Conservation (phyloP, 2,113 vertebrate species). For the Mobula hypostoma region DNA sequence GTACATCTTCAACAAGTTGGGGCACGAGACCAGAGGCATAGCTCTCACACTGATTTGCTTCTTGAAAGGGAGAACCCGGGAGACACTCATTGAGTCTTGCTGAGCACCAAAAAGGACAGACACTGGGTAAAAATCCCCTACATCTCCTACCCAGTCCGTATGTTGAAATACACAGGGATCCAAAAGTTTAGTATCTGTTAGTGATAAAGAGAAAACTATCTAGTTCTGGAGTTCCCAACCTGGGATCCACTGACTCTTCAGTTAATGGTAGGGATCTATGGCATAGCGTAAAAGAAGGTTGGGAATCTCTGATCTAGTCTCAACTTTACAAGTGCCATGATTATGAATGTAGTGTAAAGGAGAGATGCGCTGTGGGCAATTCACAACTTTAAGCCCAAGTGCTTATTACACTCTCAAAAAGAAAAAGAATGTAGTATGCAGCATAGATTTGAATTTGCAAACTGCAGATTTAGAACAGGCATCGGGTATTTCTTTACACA, state of each 20-base stretch:
- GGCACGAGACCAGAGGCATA: background rate
- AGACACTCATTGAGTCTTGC: too few relatives aligned
- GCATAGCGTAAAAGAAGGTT: too few relatives aligned
- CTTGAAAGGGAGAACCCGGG: background rate
- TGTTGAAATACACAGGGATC: background rate
- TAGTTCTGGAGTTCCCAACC: too few relatives aligned
- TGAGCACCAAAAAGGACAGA: background rate
- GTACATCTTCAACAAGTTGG: background rate
- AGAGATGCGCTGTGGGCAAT: background rate
- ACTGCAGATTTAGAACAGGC: background rate
- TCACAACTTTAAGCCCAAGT: too few relatives aligned
- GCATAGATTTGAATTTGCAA: background rate
- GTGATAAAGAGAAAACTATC: background rate
- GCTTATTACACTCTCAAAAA: background rate
- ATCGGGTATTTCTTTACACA: background rate
- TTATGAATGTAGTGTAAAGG: background rate
- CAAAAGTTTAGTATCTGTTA: too few relatives aligned
- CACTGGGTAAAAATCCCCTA: background rate
- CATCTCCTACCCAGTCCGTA: background rate
- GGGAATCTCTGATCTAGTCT: background rate
- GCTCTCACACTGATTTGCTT: background rate
- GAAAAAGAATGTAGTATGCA: too few relatives aligned
- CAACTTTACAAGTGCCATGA: background rate
- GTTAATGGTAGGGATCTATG: too few relatives aligned
- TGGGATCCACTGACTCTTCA: too few relatives aligned